Evolutionary conservation across 2,113 vertebrate genomes (phyloP).

Genomic region (Macroglossus sobrinus): DNA sequence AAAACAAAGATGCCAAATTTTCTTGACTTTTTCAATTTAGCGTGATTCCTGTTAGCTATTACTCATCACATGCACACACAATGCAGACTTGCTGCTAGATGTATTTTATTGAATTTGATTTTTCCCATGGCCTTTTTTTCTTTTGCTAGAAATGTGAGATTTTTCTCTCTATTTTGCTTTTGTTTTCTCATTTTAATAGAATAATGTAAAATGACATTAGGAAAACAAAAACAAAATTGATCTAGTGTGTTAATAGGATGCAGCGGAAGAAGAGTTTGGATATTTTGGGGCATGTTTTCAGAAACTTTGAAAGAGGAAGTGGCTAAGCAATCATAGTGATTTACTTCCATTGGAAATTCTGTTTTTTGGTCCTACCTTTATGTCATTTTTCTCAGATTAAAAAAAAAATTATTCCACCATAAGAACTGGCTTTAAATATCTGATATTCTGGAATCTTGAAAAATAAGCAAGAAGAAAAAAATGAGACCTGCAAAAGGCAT

Average conservation of each 20-base stretch:
- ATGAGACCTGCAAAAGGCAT: not conserved
- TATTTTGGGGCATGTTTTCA: not conserved
- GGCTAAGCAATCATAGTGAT: not conserved
- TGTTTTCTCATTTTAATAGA: not conserved
- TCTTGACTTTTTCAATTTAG: not conserved
- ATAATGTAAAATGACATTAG: not conserved
- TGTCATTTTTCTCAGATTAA: not conserved
- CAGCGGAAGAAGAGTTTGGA: too few relatives aligned
- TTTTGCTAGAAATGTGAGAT: not conserved
- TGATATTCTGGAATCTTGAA: not conserved
- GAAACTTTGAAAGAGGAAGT: not conserved
- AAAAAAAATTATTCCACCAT: too few relatives aligned
- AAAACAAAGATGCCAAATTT: not conserved
- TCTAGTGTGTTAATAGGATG: not conserved
- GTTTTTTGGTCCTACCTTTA: not conserved
- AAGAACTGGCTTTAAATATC: not conserved
- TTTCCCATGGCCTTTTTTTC: not conserved
- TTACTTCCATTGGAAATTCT: not conserved
- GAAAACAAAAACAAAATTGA: not conserved
- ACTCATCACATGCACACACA: not conserved
- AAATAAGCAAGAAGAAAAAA: not conserved
- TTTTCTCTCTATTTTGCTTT: not conserved
- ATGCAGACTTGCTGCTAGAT: not conserved
- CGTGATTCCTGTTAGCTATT: not conserved
- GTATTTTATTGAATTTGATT: not conserved